These are phyloP conservation scores for Meiosimyza platycephala DNA, from an alignment of 2,888 invertebrate genomes.

Conservation along the genomic window DNA sequence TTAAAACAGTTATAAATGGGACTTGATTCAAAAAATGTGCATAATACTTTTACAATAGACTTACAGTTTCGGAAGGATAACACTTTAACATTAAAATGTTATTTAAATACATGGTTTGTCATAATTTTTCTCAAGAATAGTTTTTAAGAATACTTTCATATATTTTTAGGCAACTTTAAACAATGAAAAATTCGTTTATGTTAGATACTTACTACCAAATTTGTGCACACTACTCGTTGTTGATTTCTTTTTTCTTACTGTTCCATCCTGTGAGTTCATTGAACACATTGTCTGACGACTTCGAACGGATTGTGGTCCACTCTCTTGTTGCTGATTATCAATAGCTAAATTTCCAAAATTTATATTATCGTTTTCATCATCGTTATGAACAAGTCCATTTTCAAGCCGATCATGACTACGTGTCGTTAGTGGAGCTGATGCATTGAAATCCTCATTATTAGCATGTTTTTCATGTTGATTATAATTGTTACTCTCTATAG, in stretches of 20 bases:
- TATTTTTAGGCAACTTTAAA: no score
- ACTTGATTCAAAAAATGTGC: no score
- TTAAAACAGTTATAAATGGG: no score
- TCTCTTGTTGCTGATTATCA: slow-evolving; percentile 32
- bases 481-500: not conserved
- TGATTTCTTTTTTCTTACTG: slow-evolving; percentile 45
- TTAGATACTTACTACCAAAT: slow-evolving; percentile 54
- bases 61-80: no score
- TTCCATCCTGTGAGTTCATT: slow-evolving; percentile 32
- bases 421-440: slow-evolving; percentile 21
- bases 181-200: not conserved
- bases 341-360: slow-evolving; percentile 37
- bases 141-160: no score
- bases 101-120: no score
- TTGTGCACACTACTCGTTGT: slow-evolving; percentile 53
- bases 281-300: slow-evolving; percentile 55
- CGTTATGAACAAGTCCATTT: slow-evolving; percentile 25
- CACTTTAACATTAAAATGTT: no score
- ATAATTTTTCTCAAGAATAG: no score
- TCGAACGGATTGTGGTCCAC: slow-evolving; percentile 49
- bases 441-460: slow-evolving; percentile 12
- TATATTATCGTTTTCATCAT: slow-evolving; percentile 28
- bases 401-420: slow-evolving; percentile 28
- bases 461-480: slow-evolving; percentile 14
- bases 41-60: no score